Evolutionary conservation across 2,113 vertebrate species (phyloP).

Genomic region (Carettochelys insculpta): DNA sequence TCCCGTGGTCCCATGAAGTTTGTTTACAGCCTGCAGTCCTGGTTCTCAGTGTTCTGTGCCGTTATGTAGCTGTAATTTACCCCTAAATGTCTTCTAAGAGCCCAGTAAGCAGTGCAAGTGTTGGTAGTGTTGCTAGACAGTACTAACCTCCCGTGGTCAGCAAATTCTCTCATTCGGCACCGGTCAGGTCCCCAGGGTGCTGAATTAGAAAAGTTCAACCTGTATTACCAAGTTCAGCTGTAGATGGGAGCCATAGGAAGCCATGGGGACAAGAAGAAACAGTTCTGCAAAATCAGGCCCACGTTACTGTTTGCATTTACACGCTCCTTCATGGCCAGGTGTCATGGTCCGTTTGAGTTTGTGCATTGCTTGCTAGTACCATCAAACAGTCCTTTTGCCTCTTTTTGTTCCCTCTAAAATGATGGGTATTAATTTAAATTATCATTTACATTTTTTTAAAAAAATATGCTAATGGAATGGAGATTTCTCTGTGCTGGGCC

Average conservation of each 20-base stretch:
- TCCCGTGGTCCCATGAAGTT: too few species aligned
- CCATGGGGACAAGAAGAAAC: background rate
- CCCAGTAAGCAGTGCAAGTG: too few species aligned
- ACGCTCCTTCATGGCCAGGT: background rate
- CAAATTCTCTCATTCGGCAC: too few species aligned
- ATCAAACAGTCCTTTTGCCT: background rate
- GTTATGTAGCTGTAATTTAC: too few species aligned
- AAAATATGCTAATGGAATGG: background rate
- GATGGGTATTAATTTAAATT: constrained; percentile 58
- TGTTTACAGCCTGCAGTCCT: too few species aligned
- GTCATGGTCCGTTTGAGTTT: background rate
- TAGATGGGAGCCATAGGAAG: background rate
- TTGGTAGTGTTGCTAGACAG: too few species aligned
- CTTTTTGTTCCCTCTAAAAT: background rate
- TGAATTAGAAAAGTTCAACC: too few species aligned
- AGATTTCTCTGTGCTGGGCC: constrained; percentile 4
- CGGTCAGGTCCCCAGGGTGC: too few species aligned
- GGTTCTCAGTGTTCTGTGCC: too few species aligned
- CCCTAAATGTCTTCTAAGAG: too few species aligned
- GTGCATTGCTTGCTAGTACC: background rate
- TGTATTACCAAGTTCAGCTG: background rate
- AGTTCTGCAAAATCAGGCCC: background rate
- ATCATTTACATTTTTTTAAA: constrained; percentile 8
- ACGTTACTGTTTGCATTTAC: background rate
- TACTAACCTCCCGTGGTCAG: too few species aligned